Evolutionary conservation across 2,888 invertebrate species (phyloP).

Genomic region (Ichneumon xanthorius): DNA sequence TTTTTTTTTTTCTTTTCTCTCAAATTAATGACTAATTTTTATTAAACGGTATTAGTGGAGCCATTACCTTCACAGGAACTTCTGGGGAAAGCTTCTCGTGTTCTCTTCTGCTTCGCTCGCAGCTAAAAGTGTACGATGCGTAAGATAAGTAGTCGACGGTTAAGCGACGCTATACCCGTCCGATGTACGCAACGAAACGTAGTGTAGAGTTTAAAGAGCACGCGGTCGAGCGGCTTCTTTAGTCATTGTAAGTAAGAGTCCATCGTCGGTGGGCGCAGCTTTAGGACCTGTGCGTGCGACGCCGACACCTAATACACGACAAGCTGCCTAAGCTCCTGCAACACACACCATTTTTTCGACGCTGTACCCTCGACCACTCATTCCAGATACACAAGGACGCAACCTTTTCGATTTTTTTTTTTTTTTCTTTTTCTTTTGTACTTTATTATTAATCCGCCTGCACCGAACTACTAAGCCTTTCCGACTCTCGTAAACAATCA

Average conservation of each 20-base stretch:
- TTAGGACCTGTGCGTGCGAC: slow-evolving; percentile 68
- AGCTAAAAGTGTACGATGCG: slow-evolving; percentile 79
- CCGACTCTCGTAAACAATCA: slow-evolving; percentile 1
- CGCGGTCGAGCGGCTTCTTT: slow-evolving; percentile 33
- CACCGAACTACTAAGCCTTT: slow-evolving; percentile 33
- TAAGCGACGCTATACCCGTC: slow-evolving; percentile 53
- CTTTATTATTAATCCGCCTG: slow-evolving; percentile 19
- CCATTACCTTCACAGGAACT: slow-evolving; percentile 81
- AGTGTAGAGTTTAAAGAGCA: slow-evolving; percentile 15
- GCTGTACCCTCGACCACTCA: slow-evolving; percentile 56
- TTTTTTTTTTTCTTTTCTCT: slow-evolving; percentile 49
- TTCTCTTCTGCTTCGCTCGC: slow-evolving; percentile 54
- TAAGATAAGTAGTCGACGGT: slow-evolving; percentile 78
- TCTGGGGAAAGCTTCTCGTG: slow-evolving; percentile 71
- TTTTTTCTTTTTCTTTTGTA: slow-evolving; percentile 1
- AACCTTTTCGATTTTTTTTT: not conserved
- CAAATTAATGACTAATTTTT: slow-evolving; percentile 80
- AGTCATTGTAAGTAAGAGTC: slow-evolving; percentile 56
- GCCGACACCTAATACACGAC: slow-evolving; percentile 78
- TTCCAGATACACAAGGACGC: slow-evolving; percentile 23
- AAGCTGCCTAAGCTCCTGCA: slow-evolving; percentile 79
- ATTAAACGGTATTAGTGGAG: slow-evolving; percentile 80
- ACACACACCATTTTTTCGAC: slow-evolving; percentile 79
- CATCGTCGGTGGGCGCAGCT: slow-evolving; percentile 54
- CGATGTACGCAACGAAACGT: slow-evolving; percentile 38